Conservation (phyloP, 2,797 vertebrate species). For the Linurgus olivaceus region DNA sequence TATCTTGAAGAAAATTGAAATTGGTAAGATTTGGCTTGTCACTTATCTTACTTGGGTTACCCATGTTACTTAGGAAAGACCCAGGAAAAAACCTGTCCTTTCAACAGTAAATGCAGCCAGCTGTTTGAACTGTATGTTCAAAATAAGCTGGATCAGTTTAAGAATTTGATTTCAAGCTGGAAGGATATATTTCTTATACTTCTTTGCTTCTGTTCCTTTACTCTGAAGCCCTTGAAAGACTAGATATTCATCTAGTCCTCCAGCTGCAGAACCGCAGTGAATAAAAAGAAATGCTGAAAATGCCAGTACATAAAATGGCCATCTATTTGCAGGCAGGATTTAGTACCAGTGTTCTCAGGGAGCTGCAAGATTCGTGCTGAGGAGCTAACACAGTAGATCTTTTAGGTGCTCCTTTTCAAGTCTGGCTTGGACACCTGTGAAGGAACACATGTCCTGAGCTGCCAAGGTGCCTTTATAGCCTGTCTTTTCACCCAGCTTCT, state of each 20-base stretch:
- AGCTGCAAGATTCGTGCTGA: background rate
- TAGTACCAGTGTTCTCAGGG: background rate
- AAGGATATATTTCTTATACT: background rate
- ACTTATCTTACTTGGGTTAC: background rate
- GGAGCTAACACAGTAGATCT: background rate
- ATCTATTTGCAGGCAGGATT: background rate
- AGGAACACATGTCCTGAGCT: background rate
- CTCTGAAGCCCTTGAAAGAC: background rate
- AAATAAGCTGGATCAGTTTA: background rate
- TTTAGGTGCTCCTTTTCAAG: background rate
- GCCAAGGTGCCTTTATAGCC: background rate
- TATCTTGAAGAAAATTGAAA: slow-evolving; percentile 2
- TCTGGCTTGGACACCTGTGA: background rate
- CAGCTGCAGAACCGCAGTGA: background rate
- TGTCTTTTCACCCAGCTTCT: background rate
- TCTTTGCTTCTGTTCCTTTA: background rate
- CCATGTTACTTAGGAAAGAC: background rate
- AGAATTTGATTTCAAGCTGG: background rate
- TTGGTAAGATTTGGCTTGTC: slow-evolving; percentile 51
- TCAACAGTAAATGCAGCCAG: background rate
- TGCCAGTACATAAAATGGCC: background rate
- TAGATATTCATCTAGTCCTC: background rate
- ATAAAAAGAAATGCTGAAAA: background rate
- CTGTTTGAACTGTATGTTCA: background rate
- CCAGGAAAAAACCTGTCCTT: background rate